Percentiles rank a stretch among this genome's conserved stretches.
Conservation (phyloP, 2,888 invertebrate species). For the Spialia ferax region DNA sequence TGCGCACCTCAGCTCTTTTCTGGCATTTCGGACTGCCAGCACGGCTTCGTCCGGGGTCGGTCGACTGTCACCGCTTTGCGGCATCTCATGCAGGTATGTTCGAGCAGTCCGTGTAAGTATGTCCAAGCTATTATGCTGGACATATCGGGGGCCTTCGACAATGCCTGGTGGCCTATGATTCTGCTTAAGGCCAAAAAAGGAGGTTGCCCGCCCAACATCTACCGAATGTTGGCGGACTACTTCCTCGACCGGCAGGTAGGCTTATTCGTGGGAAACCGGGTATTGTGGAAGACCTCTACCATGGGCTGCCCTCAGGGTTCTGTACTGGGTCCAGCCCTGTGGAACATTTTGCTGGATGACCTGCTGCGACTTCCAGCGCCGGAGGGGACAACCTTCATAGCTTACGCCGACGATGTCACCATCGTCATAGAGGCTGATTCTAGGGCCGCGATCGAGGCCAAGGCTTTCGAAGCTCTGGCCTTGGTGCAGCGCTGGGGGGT, state of each 20-base stretch:
- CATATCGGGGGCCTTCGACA: slow-evolving; percentile 1
- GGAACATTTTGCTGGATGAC: slow-evolving; percentile 33
- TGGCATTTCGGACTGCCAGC: background rate
- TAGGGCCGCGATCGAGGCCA: background rate
- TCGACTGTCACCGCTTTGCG: background rate
- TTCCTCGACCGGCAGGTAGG: background rate
- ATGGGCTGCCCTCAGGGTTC: slow-evolving; percentile 45
- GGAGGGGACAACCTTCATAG: slow-evolving; percentile 31
- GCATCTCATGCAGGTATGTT: background rate
- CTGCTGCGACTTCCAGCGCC: slow-evolving; percentile 17
- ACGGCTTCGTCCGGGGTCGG: background rate
- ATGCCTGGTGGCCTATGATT: slow-evolving; percentile 12
- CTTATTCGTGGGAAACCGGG: background rate
- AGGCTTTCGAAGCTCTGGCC: background rate
- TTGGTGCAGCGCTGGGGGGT: background rate
- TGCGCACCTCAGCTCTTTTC: background rate
- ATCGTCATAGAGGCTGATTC: slow-evolving; percentile 41
- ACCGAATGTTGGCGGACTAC: slow-evolving; percentile 1
- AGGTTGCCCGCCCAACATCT: slow-evolving; percentile 5
- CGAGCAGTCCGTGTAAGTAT: background rate
- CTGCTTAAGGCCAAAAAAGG: background rate
- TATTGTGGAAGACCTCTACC: slow-evolving; percentile 44
- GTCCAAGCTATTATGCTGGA: background rate
- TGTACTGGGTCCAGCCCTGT: slow-evolving; percentile 37
- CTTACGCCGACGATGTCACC: slow-evolving; percentile 51